Evolutionary conservation across 2,888 invertebrate species (phyloP).

Genomic region (Cataglyphis albicans): DNA sequence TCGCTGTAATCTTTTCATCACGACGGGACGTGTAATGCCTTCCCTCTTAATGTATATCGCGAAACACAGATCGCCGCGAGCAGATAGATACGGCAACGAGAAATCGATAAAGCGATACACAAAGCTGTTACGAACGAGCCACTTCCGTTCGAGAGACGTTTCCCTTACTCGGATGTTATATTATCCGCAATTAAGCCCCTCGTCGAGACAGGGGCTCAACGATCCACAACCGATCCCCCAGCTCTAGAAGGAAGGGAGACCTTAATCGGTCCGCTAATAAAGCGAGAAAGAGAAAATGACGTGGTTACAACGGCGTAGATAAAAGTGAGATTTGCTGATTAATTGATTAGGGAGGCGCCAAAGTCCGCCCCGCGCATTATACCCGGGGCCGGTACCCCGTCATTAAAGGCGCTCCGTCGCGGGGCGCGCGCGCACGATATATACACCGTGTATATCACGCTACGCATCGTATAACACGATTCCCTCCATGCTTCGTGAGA

Average conservation of each 20-base stretch:
- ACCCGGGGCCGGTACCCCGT: slow-evolving; percentile 74
- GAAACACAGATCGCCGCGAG: slow-evolving; percentile 44
- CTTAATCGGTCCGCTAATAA: slow-evolving; percentile 79
- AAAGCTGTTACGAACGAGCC: slow-evolving; percentile 50
- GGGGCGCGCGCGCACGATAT: slow-evolving; percentile 38
- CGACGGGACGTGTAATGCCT: slow-evolving; percentile 8
- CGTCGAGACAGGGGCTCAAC: slow-evolving; percentile 56
- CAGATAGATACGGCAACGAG: slow-evolving; percentile 27
- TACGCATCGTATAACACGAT: slow-evolving; percentile 3
- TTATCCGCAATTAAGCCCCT: slow-evolving; percentile 68
- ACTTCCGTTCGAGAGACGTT: slow-evolving; percentile 60
- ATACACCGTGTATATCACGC: slow-evolving; percentile 8
- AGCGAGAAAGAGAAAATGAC: slow-evolving; percentile 76
- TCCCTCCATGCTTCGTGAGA: slow-evolving; percentile 78
- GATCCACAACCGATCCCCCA: slow-evolving; percentile 45
- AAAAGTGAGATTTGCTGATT: slow-evolving; percentile 84
- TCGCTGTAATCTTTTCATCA: slow-evolving; percentile 36
- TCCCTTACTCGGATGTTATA: slow-evolving; percentile 32
- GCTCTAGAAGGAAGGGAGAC: slow-evolving; percentile 28
- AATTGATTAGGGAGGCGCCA: slow-evolving; percentile 84
- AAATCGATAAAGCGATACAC: slow-evolving; percentile 51
- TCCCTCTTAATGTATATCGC: neutral
- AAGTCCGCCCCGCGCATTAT: slow-evolving; percentile 82
- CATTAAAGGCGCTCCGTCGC: slow-evolving; percentile 77
- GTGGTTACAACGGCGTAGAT: slow-evolving; percentile 73